Conservation (phyloP, 2,797 vertebrate genomes). For the Sus cebifrons region DNA sequence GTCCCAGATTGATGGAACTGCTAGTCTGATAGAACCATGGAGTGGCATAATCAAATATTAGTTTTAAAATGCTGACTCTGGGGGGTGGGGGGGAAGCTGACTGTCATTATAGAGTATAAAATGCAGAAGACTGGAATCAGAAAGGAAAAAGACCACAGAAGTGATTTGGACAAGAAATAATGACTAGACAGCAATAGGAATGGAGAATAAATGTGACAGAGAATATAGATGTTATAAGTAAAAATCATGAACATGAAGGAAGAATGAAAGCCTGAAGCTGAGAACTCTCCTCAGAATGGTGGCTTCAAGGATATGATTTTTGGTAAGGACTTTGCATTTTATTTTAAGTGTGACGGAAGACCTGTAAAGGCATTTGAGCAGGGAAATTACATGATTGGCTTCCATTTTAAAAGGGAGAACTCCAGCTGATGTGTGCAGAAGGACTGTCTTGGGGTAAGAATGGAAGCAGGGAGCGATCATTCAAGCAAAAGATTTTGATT, state of each 20-base stretch:
- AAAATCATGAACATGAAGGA: neutral
- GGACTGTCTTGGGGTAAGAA: neutral
- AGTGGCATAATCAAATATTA: neutral
- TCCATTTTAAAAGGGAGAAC: neutral
- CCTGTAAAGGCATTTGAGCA: neutral
- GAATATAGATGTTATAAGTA: neutral
- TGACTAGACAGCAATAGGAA: neutral
- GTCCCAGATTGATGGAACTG: neutral
- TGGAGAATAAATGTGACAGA: neutral
- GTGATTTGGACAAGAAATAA: neutral
- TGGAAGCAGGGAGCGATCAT: neutral
- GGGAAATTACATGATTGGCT: neutral
- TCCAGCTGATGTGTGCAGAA: neutral
- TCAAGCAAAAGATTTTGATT: constrained; percentile 26
- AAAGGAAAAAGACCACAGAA: neutral
- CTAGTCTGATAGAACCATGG: neutral
- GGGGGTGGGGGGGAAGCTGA: neutral
- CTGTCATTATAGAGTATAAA: neutral
- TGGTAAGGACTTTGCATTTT: neutral
- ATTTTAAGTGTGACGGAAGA: constrained; percentile 4
- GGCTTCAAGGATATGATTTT: neutral
- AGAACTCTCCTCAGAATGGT: neutral
- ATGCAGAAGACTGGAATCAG: neutral
- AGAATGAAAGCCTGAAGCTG: neutral
- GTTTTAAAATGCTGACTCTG: neutral